Evolutionary conservation across 92 coral and sea anemone genomes (phyloP).

Genomic region (Zoanthus sociatus): DNA sequence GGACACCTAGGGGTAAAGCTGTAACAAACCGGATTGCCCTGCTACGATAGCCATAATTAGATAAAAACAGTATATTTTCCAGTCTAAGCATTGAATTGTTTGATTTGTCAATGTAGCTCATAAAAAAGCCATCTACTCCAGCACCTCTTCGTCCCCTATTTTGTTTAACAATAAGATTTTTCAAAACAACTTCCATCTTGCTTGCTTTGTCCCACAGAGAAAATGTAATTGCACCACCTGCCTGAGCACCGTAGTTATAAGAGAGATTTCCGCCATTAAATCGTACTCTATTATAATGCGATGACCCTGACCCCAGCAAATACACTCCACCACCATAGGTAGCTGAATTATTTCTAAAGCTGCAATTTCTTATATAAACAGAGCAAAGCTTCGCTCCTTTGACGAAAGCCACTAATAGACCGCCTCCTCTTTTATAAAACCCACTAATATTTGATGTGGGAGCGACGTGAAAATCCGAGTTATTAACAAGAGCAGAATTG

Average conservation of each 20-base stretch:
- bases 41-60: slow-evolving; percentile 24
- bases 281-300: slow-evolving; percentile 40
- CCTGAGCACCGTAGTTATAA: slow-evolving; percentile 46
- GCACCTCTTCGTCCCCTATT: slow-evolving; percentile 53
- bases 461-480: slow-evolving; percentile 64
- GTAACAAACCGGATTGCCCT: slow-evolving; percentile 29
- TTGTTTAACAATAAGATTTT: slow-evolving; percentile 22
- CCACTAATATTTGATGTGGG: slow-evolving; percentile 54
- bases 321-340: slow-evolving; percentile 88
- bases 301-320: slow-evolving; percentile 48
- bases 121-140: slow-evolving; percentile 42
- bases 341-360: slow-evolving; percentile 70
- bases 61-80: slow-evolving; percentile 1
- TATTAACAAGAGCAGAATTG: slow-evolving; percentile 78
- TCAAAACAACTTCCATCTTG: slow-evolving; percentile 26
- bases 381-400: slow-evolving; percentile 42
- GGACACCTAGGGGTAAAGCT: slow-evolving; percentile 21
- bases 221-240: slow-evolving; percentile 52
- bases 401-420: slow-evolving; percentile 65
- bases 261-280: slow-evolving; percentile 38
- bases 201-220: slow-evolving; percentile 48
- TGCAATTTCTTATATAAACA: slow-evolving; percentile 53
- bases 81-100: neutral
- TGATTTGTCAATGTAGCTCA: slow-evolving; percentile 17
- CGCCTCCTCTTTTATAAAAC: slow-evolving; percentile 72